phyloP scores from a whole-genome alignment of 2,797 vertebrate species.

The Champsocephalus esox region DNA sequence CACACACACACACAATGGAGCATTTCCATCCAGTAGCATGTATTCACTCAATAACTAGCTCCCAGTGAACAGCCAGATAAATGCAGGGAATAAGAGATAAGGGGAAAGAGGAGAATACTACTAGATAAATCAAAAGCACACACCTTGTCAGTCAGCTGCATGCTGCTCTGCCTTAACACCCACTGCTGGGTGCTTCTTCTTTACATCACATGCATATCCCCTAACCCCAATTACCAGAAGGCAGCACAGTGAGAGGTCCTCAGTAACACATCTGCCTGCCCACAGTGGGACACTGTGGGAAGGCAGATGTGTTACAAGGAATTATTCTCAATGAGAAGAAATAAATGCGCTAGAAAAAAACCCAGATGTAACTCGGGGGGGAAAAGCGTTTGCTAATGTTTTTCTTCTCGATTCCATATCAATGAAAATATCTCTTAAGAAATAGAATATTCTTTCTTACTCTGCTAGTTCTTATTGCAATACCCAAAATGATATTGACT shows the following conservation, averaged over 20 bases:
- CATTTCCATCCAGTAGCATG: conserved; percentile 71
- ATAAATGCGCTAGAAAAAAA: conserved; percentile 7
- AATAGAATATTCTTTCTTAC: background rate
- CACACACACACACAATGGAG: conserved; percentile 4
- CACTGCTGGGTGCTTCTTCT: conserved; percentile 32
- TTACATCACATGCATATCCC: conserved; percentile 23
- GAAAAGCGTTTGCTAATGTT: background rate
- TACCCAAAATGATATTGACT: background rate
- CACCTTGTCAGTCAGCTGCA: conserved; percentile 49
- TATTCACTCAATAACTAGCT: conserved; percentile 43
- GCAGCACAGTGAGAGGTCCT: conserved; percentile 39
- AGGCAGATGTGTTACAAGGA: conserved; percentile 1
- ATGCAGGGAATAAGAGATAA: background rate
- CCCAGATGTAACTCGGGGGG: background rate
- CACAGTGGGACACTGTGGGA: conserved; percentile 11
- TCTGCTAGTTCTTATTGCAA: background rate
- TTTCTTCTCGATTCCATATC: background rate
- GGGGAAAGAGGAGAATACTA: conserved; percentile 16
- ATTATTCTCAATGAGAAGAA: conserved; percentile 24
- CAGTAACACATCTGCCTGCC: conserved; percentile 23
- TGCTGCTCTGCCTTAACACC: conserved; percentile 19
- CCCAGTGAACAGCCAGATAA: conserved; percentile 38
- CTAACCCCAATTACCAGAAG: conserved; percentile 54
- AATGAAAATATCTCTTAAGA: background rate
- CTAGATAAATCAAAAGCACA: conserved; percentile 59